Base-by-base conservation (phyloP, 2,113 vertebrate species). In the Psophia crepitans region DNA sequence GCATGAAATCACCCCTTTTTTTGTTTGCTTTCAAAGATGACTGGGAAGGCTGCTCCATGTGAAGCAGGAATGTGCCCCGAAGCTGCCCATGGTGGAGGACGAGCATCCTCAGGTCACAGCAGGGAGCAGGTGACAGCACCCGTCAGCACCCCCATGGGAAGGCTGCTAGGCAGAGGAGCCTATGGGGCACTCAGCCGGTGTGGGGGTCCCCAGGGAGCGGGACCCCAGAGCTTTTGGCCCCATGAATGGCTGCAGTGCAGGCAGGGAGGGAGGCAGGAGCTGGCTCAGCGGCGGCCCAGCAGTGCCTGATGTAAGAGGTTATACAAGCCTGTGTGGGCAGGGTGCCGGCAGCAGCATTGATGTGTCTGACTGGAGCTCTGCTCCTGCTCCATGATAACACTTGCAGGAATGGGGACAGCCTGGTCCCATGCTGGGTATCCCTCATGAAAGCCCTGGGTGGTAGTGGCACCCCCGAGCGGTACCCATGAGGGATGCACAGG, bases 231-330 rank as follows among this genome's bases (percentile, higher is more conserved):
- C 17, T 78, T 20, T 60, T 75, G 44, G 43, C 39, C 27, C 24
- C 14, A 8, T 12, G 9, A 35, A 4, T 1, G 3, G 66, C 20
- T 0, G 2, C 0, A 5, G 56, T 18, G 6, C 1, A 2, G 22
- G 22, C 6, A 63, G 79, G 83, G 54, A 84, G 21, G 49, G 87
- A 41, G 39, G 66, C 84, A 51, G 80, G 43, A 93, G 81, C 51
- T 9, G 58, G 80, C 70, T 56, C 39, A 2, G 74, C 69, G 0
- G 3, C 2, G 19, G 63, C 86, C 79, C 65, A 8, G 43, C 0
- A 0, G 37, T 68, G 35, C 58, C 60, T 97, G 92, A 91, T 1
- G 43, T 89, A 84, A 95, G 69, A 51, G 81, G 56, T 93, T 94
- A 94, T 54, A 96, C 92, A 91, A 92, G 60, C 26, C 89, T 2